Conservation (phyloP, 2,113 vertebrate species). For the Vidua chalybeata region DNA sequence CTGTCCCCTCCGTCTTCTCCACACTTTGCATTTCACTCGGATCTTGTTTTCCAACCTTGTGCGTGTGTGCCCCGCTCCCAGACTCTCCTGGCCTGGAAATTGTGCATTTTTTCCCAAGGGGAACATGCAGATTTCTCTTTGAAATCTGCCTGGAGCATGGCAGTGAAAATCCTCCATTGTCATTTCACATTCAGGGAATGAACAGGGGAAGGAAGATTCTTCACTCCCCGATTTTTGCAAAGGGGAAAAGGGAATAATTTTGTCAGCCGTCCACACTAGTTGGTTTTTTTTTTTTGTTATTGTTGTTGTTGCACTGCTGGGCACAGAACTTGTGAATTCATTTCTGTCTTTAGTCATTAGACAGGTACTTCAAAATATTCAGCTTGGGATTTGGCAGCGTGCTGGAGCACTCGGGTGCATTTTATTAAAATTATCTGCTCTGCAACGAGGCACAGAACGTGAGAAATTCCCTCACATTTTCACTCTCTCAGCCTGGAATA, state of each 20-base stretch:
- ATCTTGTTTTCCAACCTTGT: background rate
- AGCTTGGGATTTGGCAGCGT: background rate
- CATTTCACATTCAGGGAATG: background rate
- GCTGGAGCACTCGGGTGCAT: background rate
- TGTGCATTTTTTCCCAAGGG: background rate
- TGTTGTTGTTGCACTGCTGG: background rate
- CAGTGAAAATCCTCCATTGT: background rate
- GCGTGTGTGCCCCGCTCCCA: background rate
- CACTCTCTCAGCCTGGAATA: background rate
- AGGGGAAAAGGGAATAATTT: slow-evolving; percentile 12
- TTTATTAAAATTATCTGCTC: background rate
- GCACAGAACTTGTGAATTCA: background rate
- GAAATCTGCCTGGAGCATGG: background rate
- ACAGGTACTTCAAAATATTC: background rate
- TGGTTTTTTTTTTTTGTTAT: background rate
- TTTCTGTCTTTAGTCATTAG: background rate
- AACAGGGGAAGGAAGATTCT: background rate
- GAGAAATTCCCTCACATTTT: background rate
- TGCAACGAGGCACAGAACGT: fast-evolving
- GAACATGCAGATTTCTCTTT: background rate
- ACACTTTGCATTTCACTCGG: background rate
- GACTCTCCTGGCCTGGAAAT: background rate
- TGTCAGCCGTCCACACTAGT: background rate
- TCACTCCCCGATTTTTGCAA: background rate
- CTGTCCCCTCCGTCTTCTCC: background rate